A percentile compares a stretch with the other conserved stretches of the same genome.
phyloP scores from a whole-genome alignment of 1,140 invertebrate genomes.

The Lutraria rhynchaena region DNA sequence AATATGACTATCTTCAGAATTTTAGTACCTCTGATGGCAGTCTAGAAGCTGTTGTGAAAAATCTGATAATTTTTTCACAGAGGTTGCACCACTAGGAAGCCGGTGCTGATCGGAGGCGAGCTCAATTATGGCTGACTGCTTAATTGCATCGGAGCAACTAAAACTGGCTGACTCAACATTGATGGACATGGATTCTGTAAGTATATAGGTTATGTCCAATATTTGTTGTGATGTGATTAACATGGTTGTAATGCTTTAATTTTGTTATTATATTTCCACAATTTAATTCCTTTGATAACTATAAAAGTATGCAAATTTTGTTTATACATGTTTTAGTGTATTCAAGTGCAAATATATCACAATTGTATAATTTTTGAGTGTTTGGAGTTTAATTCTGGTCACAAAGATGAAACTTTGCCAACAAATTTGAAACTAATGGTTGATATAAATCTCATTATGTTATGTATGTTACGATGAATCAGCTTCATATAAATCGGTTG shows the following conservation, averaged over 20 bases:
- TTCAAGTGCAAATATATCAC: neutral
- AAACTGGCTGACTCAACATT: slow-evolving; percentile 12
- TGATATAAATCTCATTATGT: neutral
- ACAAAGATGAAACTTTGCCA: neutral
- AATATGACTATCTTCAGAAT: slow-evolving; percentile 3
- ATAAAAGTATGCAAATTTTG: neutral
- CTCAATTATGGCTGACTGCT: slow-evolving; percentile 25
- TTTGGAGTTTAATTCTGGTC: neutral
- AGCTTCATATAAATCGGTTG: neutral
- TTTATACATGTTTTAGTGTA: neutral
- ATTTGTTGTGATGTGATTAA: neutral
- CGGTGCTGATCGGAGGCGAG: slow-evolving; percentile 41
- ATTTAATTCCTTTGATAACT: neutral
- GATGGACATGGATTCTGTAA: slow-evolving; percentile 21
- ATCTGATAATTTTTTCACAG: slow-evolving; percentile 30
- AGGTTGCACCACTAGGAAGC: slow-evolving; percentile 8
- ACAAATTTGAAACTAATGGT: neutral
- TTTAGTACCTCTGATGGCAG: neutral
- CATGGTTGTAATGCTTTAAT: neutral
- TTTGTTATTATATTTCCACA: neutral
- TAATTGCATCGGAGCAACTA: slow-evolving; percentile 29
- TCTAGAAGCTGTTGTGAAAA: slow-evolving; percentile 5
- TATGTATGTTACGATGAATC: neutral
- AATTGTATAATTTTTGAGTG: neutral
- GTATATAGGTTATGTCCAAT: neutral